These are phyloP conservation scores for Euspilapteryx auroguttella DNA, from an alignment of 2,888 invertebrate species.

Conservation along the genomic window DNA sequence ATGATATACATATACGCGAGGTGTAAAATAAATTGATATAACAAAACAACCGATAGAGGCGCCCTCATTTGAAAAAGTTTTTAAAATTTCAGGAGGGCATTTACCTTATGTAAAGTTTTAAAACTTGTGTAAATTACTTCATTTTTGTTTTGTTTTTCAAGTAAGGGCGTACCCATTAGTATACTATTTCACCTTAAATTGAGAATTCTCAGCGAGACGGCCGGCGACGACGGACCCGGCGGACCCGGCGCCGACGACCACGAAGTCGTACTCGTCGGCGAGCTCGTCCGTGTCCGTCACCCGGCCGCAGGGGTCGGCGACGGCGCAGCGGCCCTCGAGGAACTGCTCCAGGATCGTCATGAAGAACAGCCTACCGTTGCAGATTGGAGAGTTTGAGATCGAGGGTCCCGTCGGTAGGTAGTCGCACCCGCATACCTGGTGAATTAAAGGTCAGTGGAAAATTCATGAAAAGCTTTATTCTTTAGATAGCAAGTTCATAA, in stretches of 20 bases:
- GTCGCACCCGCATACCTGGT: conserved; percentile 24
- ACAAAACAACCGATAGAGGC: too few relatives aligned
- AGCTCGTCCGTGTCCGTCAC: conserved; percentile 21
- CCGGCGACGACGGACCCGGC: conserved; percentile 56
- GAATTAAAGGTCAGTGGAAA: too few relatives aligned
- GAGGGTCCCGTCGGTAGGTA: conserved; percentile 40
- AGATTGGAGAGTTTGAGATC: conserved; percentile 41
- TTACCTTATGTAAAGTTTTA: not conserved
- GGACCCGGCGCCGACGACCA: conserved; percentile 57
- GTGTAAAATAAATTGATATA: too few relatives aligned
- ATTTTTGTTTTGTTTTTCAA: too few relatives aligned
- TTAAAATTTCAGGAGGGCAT: too few relatives aligned
- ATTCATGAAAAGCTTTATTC: too few relatives aligned
- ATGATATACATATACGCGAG: too few relatives aligned
- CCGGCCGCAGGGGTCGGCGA: conserved; percentile 43
- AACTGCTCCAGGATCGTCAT: conserved; percentile 54
- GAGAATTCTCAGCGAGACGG: conserved; percentile 42
- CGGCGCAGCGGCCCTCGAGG: conserved; percentile 26
- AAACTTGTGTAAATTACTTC: not conserved
- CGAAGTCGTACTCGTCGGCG: conserved; percentile 50
- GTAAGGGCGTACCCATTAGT: too few relatives aligned
- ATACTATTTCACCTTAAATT: conserved; percentile 41
- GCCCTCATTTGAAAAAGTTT: too few relatives aligned
- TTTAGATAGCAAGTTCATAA: too few relatives aligned
- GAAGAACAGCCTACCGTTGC: conserved; percentile 44